Conservation (phyloP, 2,113 vertebrate genomes). For the Otis tarda region DNA sequence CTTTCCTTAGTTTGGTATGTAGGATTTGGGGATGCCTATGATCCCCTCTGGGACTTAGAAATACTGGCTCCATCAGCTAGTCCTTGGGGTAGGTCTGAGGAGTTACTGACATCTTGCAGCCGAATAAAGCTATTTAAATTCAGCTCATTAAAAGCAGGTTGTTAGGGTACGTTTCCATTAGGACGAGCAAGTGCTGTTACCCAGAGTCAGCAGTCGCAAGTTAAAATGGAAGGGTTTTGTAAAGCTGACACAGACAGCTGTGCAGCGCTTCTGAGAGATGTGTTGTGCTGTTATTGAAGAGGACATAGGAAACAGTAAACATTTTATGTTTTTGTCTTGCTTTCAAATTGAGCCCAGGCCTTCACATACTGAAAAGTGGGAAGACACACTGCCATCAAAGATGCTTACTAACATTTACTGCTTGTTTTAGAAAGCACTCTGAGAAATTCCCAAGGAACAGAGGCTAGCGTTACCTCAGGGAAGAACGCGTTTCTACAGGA, state of each 20-base stretch:
- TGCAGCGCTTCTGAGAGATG: background rate
- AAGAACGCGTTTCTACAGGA: background rate
- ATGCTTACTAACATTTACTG: background rate
- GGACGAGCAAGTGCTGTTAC: background rate
- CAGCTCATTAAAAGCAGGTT: background rate
- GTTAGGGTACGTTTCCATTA: background rate
- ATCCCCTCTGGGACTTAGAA: background rate
- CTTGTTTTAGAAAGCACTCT: background rate
- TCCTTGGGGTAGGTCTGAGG: background rate
- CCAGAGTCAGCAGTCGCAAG: background rate
- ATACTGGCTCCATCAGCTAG: background rate
- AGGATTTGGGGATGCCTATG: background rate
- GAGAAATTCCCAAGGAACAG: background rate
- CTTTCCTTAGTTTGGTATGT: background rate
- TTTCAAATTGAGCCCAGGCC: background rate
- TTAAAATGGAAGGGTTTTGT: background rate
- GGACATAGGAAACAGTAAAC: background rate
- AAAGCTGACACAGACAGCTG: background rate
- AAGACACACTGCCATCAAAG: background rate
- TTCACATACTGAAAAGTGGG: background rate
- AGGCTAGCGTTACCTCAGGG: background rate
- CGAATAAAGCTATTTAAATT: background rate
- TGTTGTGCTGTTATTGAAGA: background rate
- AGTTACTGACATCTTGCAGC: background rate
- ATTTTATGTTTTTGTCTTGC: background rate